These are phyloP conservation scores for Euclidia mi DNA, from an alignment of 2,888 invertebrate species.

Conservation along the genomic window DNA sequence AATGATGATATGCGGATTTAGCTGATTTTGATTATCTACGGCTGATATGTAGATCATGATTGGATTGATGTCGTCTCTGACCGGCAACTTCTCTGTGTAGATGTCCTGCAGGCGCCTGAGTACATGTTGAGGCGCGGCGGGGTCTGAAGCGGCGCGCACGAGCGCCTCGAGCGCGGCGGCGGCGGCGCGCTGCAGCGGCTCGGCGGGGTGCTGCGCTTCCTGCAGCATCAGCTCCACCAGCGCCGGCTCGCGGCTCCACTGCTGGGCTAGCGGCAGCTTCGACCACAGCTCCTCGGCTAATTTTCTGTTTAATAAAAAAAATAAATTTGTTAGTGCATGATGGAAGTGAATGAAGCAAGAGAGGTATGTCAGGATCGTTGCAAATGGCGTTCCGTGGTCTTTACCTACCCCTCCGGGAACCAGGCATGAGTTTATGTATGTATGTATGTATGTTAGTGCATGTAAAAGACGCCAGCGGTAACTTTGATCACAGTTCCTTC, in stretches of 20 bases:
- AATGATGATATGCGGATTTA: no score
- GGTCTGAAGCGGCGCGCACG: conserved; percentile 86
- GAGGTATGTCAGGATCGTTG: no score
- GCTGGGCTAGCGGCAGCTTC: conserved; percentile 69
- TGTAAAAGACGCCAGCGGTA: no score
- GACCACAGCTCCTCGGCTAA: conserved; percentile 78
- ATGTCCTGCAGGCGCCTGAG: conserved; percentile 92
- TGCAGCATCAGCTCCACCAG: conserved; percentile 90
- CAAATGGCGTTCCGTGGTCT: no score
- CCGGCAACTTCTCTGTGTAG: conserved; percentile 94
- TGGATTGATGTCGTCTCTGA: conserved; percentile 68
- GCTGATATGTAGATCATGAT: no score
- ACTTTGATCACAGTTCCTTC: no score
- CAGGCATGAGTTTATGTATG: no score
- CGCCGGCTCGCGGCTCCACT: conserved; percentile 70
- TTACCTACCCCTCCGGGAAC: no score
- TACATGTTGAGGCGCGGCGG: conserved; percentile 75
- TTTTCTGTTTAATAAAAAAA: conserved; percentile 66
- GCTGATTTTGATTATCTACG: no score
- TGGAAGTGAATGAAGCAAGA: no score
- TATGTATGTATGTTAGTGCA: no score
- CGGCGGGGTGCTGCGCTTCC: conserved; percentile 95
- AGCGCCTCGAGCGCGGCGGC: conserved; percentile 94
- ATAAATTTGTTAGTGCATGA: not conserved
- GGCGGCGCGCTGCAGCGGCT: conserved; percentile 95